Percentiles rank a stretch among this genome's conserved stretches.
These are phyloP conservation scores for Phalloptychus januarius DNA, from an alignment of 2,797 vertebrate genomes.

Conservation along the genomic window DNA sequence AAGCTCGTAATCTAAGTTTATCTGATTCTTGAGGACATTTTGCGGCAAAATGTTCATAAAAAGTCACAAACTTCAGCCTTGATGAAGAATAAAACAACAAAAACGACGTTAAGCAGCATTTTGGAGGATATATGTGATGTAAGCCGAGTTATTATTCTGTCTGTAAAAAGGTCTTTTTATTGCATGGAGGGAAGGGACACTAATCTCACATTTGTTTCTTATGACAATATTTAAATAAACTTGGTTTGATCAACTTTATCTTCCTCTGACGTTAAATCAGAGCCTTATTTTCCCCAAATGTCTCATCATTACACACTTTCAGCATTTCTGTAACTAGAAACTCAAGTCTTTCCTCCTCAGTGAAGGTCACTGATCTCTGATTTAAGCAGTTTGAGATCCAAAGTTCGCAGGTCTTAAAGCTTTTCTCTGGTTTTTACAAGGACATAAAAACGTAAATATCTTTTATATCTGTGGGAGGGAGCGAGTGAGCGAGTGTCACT, in stretches of 20 bases:
- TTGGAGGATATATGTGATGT: background rate
- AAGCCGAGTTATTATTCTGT: background rate
- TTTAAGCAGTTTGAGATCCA: slow-evolving; percentile 31
- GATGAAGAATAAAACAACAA: background rate
- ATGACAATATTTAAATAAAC: background rate
- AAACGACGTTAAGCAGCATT: background rate
- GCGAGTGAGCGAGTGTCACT: background rate
- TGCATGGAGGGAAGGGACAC: background rate
- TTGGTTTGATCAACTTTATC: background rate
- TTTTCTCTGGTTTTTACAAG: slow-evolving; percentile 35
- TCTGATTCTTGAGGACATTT: background rate
- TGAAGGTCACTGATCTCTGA: slow-evolving; percentile 1
- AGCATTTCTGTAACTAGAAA: background rate
- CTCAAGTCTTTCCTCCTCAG: background rate
- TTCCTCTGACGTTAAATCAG: background rate
- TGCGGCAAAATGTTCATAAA: background rate
- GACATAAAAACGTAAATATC: slow-evolving; percentile 21
- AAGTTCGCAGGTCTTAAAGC: slow-evolving; percentile 35
- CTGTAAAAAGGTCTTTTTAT: background rate
- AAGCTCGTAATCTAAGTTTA: background rate
- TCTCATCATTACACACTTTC: background rate
- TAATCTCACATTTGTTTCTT: background rate
- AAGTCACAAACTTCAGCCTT: background rate
- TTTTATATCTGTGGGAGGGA: background rate
- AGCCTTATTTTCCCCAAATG: background rate